Conservation (phyloP, 92 coral and sea anemone genomes). For the Siderastrea radians region DNA sequence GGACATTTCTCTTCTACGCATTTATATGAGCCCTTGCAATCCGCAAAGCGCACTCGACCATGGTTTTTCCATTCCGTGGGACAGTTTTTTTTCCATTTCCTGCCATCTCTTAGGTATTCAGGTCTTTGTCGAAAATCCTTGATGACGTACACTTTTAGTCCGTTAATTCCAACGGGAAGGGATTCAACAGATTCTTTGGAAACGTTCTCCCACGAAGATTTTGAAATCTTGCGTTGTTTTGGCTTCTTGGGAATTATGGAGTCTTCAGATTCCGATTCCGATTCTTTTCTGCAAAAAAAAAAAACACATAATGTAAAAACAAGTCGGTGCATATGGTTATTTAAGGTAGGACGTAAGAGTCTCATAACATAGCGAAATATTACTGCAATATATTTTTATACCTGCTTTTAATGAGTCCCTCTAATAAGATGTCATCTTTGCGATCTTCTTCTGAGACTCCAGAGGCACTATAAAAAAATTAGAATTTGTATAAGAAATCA, state of each 20-base stretch:
- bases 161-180: conserved; percentile 57
- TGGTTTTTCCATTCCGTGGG: conserved; percentile 40
- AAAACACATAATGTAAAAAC: background rate
- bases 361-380: background rate
- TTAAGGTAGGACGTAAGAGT: background rate
- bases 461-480: conserved; percentile 14
- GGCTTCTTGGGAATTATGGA: conserved; percentile 13
- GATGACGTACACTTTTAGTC: conserved; percentile 34
- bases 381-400: background rate
- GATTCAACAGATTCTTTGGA: conserved; percentile 16
- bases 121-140: conserved; percentile 4
- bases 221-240: conserved; percentile 35
- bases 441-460: conserved; percentile 10
- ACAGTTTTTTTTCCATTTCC: conserved; percentile 53
- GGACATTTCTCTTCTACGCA: conserved; percentile 43
- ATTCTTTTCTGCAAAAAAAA: conserved; percentile 6
- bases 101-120: conserved; percentile 38
- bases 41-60: conserved; percentile 44
- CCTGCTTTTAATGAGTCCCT: background rate
- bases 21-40: conserved; percentile 11
- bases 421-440: background rate
- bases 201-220: conserved; percentile 1
- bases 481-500: background rate
- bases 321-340: background rate
- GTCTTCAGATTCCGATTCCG: conserved; percentile 38